Percentiles rank a stretch among this genome's conserved stretches.
Conservation (phyloP, 2,113 vertebrate genomes). For the Eulemur macaco region DNA sequence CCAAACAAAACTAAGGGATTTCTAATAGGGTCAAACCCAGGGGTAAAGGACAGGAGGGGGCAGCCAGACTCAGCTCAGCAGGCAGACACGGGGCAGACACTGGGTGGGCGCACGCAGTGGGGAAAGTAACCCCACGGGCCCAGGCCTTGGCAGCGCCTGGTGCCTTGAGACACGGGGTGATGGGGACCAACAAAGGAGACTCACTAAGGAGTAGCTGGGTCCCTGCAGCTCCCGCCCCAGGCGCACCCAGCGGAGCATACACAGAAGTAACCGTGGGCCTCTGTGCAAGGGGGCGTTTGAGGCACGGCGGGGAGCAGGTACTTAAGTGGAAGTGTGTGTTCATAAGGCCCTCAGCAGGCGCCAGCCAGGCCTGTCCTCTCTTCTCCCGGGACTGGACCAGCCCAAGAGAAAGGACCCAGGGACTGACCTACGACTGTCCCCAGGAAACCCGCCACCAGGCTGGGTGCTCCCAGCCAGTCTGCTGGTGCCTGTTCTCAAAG, state of each 20-base stretch:
- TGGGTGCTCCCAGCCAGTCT: background rate
- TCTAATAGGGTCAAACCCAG: background rate
- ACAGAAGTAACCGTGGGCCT: background rate
- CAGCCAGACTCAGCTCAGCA: background rate
- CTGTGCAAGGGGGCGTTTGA: background rate
- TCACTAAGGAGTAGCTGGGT: background rate
- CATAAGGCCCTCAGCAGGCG: background rate
- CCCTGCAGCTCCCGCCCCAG: background rate
- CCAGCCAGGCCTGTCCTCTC: background rate
- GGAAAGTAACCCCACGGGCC: background rate
- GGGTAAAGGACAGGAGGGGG: background rate
- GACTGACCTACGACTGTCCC: background rate
- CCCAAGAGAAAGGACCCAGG: background rate
- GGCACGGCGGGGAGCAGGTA: too few relatives aligned
- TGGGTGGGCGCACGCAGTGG: rapidly evolving
- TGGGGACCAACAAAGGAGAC: background rate
- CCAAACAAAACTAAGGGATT: background rate
- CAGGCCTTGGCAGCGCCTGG: background rate
- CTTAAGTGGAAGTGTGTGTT: background rate
- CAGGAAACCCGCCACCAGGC: background rate
- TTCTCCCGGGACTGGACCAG: background rate
- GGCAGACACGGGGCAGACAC: background rate
- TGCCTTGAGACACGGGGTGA: background rate
- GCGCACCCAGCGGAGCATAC: background rate
- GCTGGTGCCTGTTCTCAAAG: background rate